Conservation (phyloP, 2,113 vertebrate genomes). For the Pachypanchax playfairii region DNA sequence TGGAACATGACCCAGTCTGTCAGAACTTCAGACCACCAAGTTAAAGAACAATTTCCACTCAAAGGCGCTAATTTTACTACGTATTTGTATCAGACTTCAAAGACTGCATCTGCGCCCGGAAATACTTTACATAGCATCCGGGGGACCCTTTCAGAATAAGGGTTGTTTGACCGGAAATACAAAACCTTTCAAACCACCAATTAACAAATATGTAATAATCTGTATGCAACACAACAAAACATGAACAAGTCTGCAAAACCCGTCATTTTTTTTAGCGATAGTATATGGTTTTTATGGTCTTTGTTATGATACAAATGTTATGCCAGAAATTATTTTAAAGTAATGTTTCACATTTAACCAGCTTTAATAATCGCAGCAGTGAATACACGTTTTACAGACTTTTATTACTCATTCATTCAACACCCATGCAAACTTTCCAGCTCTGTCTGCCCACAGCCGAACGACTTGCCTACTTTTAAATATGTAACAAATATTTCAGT, state of each 20-base stretch:
- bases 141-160: neutral
- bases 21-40: no score
- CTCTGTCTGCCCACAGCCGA: slow-evolving; percentile 81
- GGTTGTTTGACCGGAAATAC: neutral
- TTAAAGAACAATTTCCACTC: neutral
- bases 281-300: no score
- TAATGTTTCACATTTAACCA: neutral
- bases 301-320: no score
- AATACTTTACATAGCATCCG: neutral
- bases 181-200: neutral
- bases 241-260: no score
- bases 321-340: no score
- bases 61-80: neutral
- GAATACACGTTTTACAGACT: slow-evolving; percentile 2
- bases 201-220: no score
- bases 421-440: no score
- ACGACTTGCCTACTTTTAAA: slow-evolving; percentile 78
- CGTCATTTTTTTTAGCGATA: no score
- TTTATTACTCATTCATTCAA: slow-evolving; percentile 93
- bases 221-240: no score
- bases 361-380: neutral
- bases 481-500: slow-evolving; percentile 78
- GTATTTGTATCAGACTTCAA: no score
- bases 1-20: slow-evolving; percentile 51
- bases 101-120: neutral